Base-by-base conservation (phyloP, 2,888 invertebrate genomes). In the Pseudococcus viburni region DNA sequence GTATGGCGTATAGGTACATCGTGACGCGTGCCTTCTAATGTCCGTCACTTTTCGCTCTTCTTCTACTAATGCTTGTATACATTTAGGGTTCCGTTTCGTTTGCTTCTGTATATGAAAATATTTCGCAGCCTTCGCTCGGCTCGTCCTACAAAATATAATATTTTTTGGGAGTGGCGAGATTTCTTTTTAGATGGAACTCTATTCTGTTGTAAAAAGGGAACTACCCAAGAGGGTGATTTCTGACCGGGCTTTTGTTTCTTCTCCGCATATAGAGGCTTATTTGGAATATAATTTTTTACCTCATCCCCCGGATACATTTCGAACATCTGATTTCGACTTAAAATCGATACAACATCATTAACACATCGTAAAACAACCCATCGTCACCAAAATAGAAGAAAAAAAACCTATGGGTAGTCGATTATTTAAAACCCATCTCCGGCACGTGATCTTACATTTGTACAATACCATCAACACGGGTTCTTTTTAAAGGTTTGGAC, bases 11-110 rank as follows among this genome's bases (percentile, higher is more conserved):
- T 77, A 39, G 33, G 77, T 77, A 77, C 77, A 77, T 77, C 42
- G 77, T 42, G 77, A 42, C 77, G 77, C 77, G 77, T 77, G 77
- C 77, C 77, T 77, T 77, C 77, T 33, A 77, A 77, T 77, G 77
- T 77, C 77, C 77, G 77, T 77, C 77, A 77, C 77, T 77, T 77
- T 77, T 39, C 77, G 42, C 33, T 42, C 77, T 73, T 77, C 33
- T 39, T 77, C 77, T 77, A 39, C 9, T 39, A 77, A 77, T 77
- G 77, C 77, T 42, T 77, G 42, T 77, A 42, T 33, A 77, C 55
- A 55, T 55, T 55, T 68, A 68, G 68, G 68, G 68, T 22, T 26
- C 26, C 68, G 68, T 68, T 26, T 68, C 68, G 55, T 55, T 55
- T 55, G 55, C 55, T 55, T 55, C 17, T 55, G 17, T 55, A 15